These are phyloP conservation scores for Amblyraja radiata DNA, from an alignment of 2,797 vertebrate species.

Conservation along the genomic window DNA sequence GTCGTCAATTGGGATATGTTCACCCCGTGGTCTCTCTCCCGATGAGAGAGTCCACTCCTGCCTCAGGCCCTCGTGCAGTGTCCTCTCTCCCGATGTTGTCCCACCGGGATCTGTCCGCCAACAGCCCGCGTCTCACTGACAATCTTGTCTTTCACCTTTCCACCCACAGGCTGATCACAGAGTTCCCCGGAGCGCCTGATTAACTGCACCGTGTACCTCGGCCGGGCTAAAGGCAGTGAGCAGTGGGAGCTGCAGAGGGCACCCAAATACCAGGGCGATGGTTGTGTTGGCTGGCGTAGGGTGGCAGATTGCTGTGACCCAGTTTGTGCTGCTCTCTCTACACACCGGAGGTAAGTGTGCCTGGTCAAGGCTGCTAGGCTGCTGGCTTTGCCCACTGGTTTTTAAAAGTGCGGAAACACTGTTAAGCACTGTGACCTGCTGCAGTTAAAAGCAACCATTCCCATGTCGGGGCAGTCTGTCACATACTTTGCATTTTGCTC, in stretches of 20 bases:
- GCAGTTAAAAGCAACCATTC: neutral
- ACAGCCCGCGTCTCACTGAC: constrained; percentile 52
- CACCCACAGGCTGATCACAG: constrained; percentile 46
- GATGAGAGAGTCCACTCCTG: constrained; percentile 50
- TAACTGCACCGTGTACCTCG: neutral
- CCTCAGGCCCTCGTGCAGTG: constrained; percentile 49
- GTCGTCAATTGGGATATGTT: too few species aligned
- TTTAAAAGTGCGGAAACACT: neutral
- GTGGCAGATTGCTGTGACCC: constrained; percentile 46
- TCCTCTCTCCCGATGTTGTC: constrained; percentile 59
- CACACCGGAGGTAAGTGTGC: constrained; percentile 53
- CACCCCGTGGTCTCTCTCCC: constrained; percentile 40
- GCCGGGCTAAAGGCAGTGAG: constrained; percentile 41
- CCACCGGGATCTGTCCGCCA: constrained; percentile 52
- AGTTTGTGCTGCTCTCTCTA: constrained; percentile 48
- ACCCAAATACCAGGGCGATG: constrained; percentile 41
- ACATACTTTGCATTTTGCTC: too few species aligned
- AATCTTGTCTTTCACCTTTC: constrained; percentile 54
- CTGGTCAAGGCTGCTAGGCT: neutral
- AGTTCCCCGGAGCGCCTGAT: constrained; percentile 38
- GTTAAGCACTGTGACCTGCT: neutral
- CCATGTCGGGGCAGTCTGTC: neutral
- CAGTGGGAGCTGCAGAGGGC: constrained; percentile 40
- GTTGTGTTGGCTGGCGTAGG: constrained; percentile 48
- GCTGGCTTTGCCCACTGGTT: too few species aligned